Conservation (phyloP, 2,797 vertebrate genomes). For the Chiloscyllium punctatum region DNA sequence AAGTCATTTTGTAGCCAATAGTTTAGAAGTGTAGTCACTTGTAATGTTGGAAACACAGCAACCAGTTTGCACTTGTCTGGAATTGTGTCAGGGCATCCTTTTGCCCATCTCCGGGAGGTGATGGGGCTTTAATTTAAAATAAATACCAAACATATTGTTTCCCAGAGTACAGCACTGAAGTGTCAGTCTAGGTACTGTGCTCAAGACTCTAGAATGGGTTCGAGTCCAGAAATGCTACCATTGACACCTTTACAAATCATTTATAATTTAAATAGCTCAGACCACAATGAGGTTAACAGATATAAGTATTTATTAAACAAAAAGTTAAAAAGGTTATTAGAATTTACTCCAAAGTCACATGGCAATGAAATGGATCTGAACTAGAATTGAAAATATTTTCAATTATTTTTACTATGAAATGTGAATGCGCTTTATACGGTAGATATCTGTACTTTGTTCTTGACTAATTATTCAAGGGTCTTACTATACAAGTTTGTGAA, state of each 20-base stretch:
- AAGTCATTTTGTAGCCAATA: background rate
- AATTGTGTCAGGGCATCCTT: background rate
- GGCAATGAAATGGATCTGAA: no score
- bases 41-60: background rate
- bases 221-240: background rate
- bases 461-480: background rate
- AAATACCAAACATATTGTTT: background rate
- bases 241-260: no score
- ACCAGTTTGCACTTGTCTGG: background rate
- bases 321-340: background rate
- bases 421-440: no score
- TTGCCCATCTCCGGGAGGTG: background rate
- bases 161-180: background rate
- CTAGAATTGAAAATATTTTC: no score
- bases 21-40: background rate
- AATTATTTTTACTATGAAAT: background rate
- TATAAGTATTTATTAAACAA: background rate
- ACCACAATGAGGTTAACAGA: background rate
- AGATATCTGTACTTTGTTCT: background rate
- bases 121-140: background rate
- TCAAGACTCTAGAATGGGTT: background rate
- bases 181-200: background rate
- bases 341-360: background rate
- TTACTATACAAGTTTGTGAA: background rate
- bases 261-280: background rate